Base-by-base conservation (phyloP, 2,113 vertebrate species). In the Ardeotis arabs region DNA sequence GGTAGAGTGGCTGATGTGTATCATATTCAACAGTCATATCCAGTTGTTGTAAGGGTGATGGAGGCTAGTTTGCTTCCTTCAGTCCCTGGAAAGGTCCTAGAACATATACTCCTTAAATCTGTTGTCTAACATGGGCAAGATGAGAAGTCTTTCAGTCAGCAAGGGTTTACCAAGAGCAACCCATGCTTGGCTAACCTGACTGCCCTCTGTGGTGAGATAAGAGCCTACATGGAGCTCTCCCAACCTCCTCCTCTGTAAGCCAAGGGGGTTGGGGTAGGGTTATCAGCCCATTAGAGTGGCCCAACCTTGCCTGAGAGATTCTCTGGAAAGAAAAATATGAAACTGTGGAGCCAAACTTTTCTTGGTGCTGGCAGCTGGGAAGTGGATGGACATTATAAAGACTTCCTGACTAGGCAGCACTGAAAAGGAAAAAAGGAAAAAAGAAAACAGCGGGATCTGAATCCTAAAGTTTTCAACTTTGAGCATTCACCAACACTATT, bases 1-100 rank as follows among this genome's bases (percentile, higher is more conserved):
- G 37, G 2, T 17, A 39, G 23, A 9, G 14, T 0, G 1, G 12
- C 35, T 27, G 29, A 12, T 28, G 25, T 13, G 27, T 39, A 37
- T 60, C 2, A 0, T 13, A 55, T 63, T 75, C 52, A 37, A 8
- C 2, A 4, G 14, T 16, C 28, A 49, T 41, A 39, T 6, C 29
- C 56, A 33, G 29, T 14, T 59, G 50, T 29, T 47, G 45, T 16
- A 60, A 25, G 69, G 35, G 35, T 69, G 31, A 27, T 12, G 35
- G 49, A 64, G 33, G 28, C 44, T 56, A 10, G 6, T 33, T 33
- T 8, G 7, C 37, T 52, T 52, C 28, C 13, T 64, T 59, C 3
- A n/a, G 52, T 29, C 35, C 24, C 41, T 1, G 0, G 33, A 37
- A 73, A 50, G 27, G 41, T 37, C 27, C 23, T 68, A 19, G 49